A percentile compares a stretch with the other conserved stretches of the same genome.
Evolutionary conservation across 2,888 invertebrate species (phyloP).

Genomic region (Cheilosia impressa): DNA sequence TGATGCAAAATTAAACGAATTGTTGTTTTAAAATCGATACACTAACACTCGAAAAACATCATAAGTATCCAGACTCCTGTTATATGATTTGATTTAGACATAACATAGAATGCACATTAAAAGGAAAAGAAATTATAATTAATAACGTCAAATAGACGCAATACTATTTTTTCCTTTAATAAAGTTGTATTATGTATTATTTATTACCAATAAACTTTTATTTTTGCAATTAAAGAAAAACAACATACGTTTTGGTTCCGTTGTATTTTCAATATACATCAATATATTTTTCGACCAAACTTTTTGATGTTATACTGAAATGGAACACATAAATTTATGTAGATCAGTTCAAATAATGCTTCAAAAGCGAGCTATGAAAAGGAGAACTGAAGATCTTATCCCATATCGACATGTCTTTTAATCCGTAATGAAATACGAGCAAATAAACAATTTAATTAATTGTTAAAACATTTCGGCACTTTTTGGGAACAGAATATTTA

Average conservation of each 20-base stretch:
- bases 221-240: slow-evolving; percentile 2
- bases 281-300: slow-evolving; percentile 27
- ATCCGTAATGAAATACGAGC: slow-evolving; percentile 26
- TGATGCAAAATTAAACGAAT: slow-evolving; percentile 5
- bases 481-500: slow-evolving; percentile 55
- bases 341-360: slow-evolving; percentile 12
- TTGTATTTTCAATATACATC: slow-evolving; percentile 32
- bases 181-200: not conserved
- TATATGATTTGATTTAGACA: slow-evolving; percentile 35
- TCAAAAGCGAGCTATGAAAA: not conserved
- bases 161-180: not conserved
- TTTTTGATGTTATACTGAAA: slow-evolving; percentile 38
- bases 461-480: slow-evolving; percentile 53
- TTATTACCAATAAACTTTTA: not conserved
- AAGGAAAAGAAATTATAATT: slow-evolving; percentile 24
- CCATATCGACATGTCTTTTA: slow-evolving; percentile 34
- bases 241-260: slow-evolving; percentile 5
- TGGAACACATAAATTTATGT: not conserved
- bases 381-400: slow-evolving; percentile 1
- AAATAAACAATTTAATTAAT: slow-evolving; percentile 35
- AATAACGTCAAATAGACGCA: slow-evolving; percentile 1
- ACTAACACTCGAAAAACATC: slow-evolving; percentile 8
- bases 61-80: slow-evolving; percentile 3
- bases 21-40: slow-evolving; percentile 3
- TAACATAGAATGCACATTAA: slow-evolving; percentile 56